Evolutionary conservation across 1,140 invertebrate genomes (phyloP), one percentile per base, ranked within the genome.

Genomic region (Sycobia sp.): DNA sequence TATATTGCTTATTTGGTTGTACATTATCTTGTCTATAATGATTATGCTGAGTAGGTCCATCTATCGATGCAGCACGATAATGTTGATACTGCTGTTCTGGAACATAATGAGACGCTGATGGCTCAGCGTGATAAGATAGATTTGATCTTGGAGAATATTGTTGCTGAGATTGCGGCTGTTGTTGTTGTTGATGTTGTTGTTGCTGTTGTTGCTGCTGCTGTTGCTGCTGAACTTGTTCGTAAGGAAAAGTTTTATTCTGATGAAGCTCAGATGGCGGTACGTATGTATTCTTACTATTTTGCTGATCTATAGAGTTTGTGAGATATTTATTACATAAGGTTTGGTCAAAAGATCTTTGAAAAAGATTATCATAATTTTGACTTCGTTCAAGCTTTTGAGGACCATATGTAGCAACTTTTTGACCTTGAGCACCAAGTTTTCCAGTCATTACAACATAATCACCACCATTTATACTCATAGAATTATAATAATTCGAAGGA

Each of bases 361-460:
- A 58, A 29, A 61, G n/a, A 27, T 58, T 67, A 50, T 81, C 78
- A 32, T 79, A 80, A 57, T 76, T 80, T 14, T 76, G 78, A 5
- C 68, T 66, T 10, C 74, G 67, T 25, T 57, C 69, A 49, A 63
- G 66, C 56, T 67, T 74, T 61, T 73, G 73, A 43, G 74, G 76
- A 0, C 67, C 63, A 29, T 71, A 78, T 0, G 71, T 65, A 8
- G 13, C 38, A 67, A 51, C 47, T 65, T 71, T 55, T 46, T 73
- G 76, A 36, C 54, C 61, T 44, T 71, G 72, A 49, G 73, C 72
- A 29, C 57, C 56, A 9, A 76, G 65, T 68, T 81, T 81, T 13
- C 80, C 80, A 25, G 80, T 82, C 80, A 82, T 82, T 3, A 82
- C 72, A 27, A 82, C 80, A 51, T 82, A 82, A 65, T 82, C 80